These are phyloP conservation scores for Sebastes alutus DNA, from an alignment of 2,797 vertebrate species.

Conservation along the genomic window DNA sequence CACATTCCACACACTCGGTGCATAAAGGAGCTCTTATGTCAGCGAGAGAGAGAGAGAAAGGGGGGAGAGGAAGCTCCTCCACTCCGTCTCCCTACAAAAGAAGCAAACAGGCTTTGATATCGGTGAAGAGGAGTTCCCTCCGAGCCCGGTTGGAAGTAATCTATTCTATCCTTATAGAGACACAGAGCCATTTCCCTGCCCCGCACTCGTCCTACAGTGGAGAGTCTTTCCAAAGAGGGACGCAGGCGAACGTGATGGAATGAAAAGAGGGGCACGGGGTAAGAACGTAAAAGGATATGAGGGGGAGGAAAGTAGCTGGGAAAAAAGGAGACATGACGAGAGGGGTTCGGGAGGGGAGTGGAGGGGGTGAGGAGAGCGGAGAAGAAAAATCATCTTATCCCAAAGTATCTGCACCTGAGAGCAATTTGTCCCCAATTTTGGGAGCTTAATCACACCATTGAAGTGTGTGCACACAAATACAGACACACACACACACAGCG, in stretches of 20 bases:
- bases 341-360: not conserved
- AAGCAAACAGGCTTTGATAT: conserved; percentile 71
- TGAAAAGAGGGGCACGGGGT: conserved; percentile 60
- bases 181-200: conserved; percentile 60
- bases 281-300: conserved; percentile 47
- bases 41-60: conserved; percentile 21
- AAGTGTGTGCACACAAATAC: conserved; percentile 66
- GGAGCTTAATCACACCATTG: conserved; percentile 74
- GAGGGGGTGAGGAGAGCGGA: conserved; percentile 17
- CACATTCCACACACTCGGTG: conserved; percentile 22
- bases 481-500: conserved; percentile 28
- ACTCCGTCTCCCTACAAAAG: conserved; percentile 58
- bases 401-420: conserved; percentile 81
- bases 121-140: conserved; percentile 55
- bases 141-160: conserved; percentile 62
- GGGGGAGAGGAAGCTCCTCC: conserved; percentile 43
- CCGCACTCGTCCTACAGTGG: conserved; percentile 37
- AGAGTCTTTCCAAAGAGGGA: conserved; percentile 41
- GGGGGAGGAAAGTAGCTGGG: conserved; percentile 31
- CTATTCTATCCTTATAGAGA: conserved; percentile 63
- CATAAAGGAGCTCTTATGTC: conserved; percentile 68
- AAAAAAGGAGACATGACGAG: conserved; percentile 36
- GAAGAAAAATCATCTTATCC: conserved; percentile 71
- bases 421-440: conserved; percentile 83
- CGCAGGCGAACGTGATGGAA: conserved; percentile 45